A percentile compares a stretch with the other conserved stretches of the same genome.
Conservation (phyloP, 2,113 vertebrate genomes). For the Oceanites oceanicus region DNA sequence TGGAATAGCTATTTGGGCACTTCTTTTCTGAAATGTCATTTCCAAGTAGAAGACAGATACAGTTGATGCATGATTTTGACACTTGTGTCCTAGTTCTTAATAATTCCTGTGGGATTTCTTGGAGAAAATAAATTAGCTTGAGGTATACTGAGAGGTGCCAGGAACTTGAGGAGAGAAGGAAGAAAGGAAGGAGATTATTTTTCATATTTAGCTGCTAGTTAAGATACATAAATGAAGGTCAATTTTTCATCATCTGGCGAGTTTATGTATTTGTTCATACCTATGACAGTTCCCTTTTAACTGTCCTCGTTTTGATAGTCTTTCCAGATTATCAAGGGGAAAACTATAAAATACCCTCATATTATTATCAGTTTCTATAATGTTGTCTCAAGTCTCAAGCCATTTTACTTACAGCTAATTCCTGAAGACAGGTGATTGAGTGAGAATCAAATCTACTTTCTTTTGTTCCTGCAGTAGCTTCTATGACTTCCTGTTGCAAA, state of each 20-base stretch:
- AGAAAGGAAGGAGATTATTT: background rate
- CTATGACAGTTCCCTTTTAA: background rate
- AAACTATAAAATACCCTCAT: background rate
- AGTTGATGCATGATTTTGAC: background rate
- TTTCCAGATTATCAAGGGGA: background rate
- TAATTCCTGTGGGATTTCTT: slow-evolving; percentile 1
- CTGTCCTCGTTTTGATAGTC: background rate
- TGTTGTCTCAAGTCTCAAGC: background rate
- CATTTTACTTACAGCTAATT: background rate
- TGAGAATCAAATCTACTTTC: background rate
- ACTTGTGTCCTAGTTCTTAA: slow-evolving; percentile 11
- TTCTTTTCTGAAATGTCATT: background rate
- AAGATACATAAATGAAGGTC: background rate
- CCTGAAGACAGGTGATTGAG: background rate
- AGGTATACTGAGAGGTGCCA: background rate
- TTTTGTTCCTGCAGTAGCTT: background rate
- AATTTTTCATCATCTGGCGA: background rate
- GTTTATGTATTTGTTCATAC: background rate
- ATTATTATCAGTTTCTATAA: background rate
- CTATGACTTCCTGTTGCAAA: background rate
- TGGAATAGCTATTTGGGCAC: background rate
- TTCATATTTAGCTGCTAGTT: background rate
- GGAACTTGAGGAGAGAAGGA: background rate
- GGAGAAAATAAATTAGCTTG: background rate
- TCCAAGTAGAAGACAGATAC: background rate